These are phyloP conservation scores for Thera britannica DNA, from an alignment of 2,888 invertebrate species.

Conservation along the genomic window DNA sequence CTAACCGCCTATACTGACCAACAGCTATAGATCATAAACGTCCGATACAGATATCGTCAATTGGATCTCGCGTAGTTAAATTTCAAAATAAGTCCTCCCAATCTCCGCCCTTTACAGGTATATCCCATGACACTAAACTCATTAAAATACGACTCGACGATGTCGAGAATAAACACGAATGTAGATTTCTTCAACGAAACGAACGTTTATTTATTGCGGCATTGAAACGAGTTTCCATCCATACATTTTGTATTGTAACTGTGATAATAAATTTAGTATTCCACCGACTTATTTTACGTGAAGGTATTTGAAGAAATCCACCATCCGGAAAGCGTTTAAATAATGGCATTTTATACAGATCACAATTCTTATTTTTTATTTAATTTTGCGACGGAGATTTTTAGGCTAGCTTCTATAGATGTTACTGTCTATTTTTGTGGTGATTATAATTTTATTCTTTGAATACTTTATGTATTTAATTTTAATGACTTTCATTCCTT, in stretches of 20 bases:
- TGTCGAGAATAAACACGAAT: constrained; percentile 62
- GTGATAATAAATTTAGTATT: constrained; percentile 83
- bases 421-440: constrained; percentile 66
- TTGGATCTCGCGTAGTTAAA: constrained; percentile 39
- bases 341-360: constrained; percentile 68
- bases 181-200: constrained; percentile 81
- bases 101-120: constrained; percentile 49
- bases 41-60: constrained; percentile 18
- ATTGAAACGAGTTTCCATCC: constrained; percentile 72
- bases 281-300: constrained; percentile 79
- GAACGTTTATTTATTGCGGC: constrained; percentile 55
- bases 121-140: constrained; percentile 54
- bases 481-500: constrained; percentile 81
- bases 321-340: constrained; percentile 60
- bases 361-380: constrained; percentile 76
- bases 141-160: constrained; percentile 42
- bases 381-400: constrained; percentile 76
- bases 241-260: constrained; percentile 80
- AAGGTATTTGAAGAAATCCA: constrained; percentile 78
- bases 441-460: constrained; percentile 71
- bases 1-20: constrained; percentile 70
- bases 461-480: constrained; percentile 80
- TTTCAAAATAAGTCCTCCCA: constrained; percentile 29
- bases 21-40: constrained; percentile 46
- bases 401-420: constrained; percentile 54